Evolutionary conservation across 2,888 invertebrate species (phyloP), one percentile per base, ranked within the genome.

Genomic region (Poecilus cupreus): DNA sequence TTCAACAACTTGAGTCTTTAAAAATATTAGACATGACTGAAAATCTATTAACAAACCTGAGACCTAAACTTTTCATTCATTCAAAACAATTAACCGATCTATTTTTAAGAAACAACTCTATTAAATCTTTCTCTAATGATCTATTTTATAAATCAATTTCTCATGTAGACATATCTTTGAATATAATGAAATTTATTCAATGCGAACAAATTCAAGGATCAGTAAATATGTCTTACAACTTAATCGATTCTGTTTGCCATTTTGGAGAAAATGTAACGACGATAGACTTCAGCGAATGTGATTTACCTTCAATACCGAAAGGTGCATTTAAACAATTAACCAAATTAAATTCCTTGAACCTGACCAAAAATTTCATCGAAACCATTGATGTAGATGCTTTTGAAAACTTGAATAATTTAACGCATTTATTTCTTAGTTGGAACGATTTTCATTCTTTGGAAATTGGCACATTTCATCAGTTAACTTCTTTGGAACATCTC

Each of bases 201-300:
- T 72, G 43, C 22, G 46, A 72, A 22, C 46, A 72, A 24, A 22
- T 72, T 1, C 20, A 46, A 6, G 72, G 46, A 22, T 22, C 43
- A 13, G n/a, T 72, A 8, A 11, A 10, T n/a, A 11, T 72, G 2
- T 2, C 1, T n/a, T 2, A 22, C n/a, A 72, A 72, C n/a, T 46
- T 24, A 10, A 10, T 72, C 2, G 49, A 46, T 13, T 24, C 46
- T 22, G 2, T 46, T 6, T 72, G 24, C 20, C 13, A 72, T 24
- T 72, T 72, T 46, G 43, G 46, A 3, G 13, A 24, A 22, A 46
- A 46, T 8, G 20, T 6, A 6, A 46, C 72, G 2, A 8, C 2
- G 84, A 89, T 96, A 82, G 94, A 94, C 88, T 87, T 95, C 76
- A 93, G 93, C 85, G 90, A 91, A n/a, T 94, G 94, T 87, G 90